Evolutionary conservation across 2,113 vertebrate genomes (phyloP).

Genomic region (Struthio camelus): DNA sequence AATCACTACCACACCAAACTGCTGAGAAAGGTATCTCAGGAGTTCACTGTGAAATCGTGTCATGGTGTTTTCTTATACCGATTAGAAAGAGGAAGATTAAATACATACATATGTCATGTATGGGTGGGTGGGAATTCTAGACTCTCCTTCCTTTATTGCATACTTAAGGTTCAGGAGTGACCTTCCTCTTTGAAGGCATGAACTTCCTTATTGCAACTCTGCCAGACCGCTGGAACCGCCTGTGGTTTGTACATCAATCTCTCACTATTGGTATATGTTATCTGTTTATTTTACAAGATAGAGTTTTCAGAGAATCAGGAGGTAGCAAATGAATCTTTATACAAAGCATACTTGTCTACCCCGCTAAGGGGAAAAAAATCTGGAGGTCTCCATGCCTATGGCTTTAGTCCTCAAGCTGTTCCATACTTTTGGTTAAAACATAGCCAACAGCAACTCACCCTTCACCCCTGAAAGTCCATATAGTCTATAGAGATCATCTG

Average conservation of each 20-base stretch:
- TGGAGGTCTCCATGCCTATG: background rate
- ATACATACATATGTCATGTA: accelerated
- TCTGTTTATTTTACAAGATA: background rate
- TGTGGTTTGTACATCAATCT: background rate
- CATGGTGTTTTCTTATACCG: background rate
- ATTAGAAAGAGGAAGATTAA: background rate
- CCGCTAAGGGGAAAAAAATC: background rate
- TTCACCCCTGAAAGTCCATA: background rate
- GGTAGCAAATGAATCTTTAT: background rate
- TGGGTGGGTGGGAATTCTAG: background rate
- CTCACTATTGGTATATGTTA: accelerated
- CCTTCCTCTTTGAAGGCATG: background rate
- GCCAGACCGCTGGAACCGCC: background rate
- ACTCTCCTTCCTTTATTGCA: background rate
- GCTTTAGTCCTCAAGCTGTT: background rate
- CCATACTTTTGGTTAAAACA: background rate
- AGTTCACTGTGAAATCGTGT: background rate
- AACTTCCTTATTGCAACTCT: background rate
- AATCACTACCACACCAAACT: background rate
- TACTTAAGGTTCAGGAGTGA: background rate
- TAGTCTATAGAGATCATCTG: background rate
- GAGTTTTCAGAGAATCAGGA: background rate
- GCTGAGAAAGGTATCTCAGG: background rate
- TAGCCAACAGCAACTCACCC: background rate
- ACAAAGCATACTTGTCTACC: background rate